Conservation (phyloP, 2,888 invertebrate genomes). For the Lepeophtheirus nordmannii region DNA sequence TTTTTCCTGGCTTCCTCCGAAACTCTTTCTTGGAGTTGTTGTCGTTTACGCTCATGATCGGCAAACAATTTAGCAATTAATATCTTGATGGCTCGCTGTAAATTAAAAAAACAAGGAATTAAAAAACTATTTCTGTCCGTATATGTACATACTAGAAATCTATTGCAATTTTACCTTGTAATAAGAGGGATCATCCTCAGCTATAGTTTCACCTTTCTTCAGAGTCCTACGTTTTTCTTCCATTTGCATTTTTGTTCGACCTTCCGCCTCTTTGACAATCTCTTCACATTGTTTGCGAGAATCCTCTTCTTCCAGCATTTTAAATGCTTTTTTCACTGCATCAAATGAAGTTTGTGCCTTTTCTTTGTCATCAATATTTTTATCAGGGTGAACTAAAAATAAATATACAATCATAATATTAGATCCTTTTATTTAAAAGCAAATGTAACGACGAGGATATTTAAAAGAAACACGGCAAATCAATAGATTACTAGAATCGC, state of each 20-base stretch:
- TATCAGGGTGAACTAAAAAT: constrained; percentile 87
- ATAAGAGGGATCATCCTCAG: too few relatives aligned
- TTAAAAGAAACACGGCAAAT: too few relatives aligned
- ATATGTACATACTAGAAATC: too few relatives aligned
- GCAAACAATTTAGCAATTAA: constrained; percentile 95
- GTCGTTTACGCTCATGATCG: constrained; percentile 72
- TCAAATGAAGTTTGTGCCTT: constrained; percentile 51
- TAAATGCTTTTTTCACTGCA: constrained; percentile 81
- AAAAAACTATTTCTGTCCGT: too few relatives aligned
- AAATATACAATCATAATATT: constrained; percentile 27
- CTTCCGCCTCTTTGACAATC: constrained; percentile 91
- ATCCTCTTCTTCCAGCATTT: constrained; percentile 83
- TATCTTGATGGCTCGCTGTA: constrained; percentile 84
- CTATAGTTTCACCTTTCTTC: constrained; percentile 48
- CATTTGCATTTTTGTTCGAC: constrained; percentile 58
- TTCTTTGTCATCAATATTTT: constrained; percentile 89
- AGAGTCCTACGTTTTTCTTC: constrained; percentile 82
- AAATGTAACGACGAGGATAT: too few relatives aligned
- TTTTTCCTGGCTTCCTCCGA: constrained; percentile 77
- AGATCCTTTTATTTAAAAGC: too few relatives aligned
- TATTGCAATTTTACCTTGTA: too few relatives aligned
- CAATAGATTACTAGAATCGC: neutral
- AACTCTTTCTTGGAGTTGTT: constrained; percentile 4
- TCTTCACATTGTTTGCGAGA: constrained; percentile 84
- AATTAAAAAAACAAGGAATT: constrained; percentile 30